These are phyloP conservation scores for Eretmodus cyanostictus DNA, from an alignment of 2,113 vertebrate species.

Conservation along the genomic window DNA sequence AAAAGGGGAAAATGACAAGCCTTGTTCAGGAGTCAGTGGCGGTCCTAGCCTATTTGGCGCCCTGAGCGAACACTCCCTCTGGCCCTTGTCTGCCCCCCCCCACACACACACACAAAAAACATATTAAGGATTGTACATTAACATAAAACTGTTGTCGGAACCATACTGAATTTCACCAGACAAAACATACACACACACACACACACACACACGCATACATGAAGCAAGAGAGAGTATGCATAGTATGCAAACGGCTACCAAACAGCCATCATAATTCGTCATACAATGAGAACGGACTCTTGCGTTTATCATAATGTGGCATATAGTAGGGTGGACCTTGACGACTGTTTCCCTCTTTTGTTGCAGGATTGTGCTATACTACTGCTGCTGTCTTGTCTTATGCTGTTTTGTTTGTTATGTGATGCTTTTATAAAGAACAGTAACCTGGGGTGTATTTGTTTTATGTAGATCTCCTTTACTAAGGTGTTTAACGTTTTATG, in stretches of 20 bases:
- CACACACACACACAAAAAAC: neutral
- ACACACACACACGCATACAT: neutral
- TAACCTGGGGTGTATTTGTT: neutral
- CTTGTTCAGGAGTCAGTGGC: neutral
- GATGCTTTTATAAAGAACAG: neutral
- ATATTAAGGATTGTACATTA: neutral
- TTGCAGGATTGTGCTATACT: too few relatives aligned
- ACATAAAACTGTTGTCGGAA: neutral
- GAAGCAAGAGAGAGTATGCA: neutral
- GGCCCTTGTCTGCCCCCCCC: neutral
- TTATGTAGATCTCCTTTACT: neutral
- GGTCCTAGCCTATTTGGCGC: neutral
- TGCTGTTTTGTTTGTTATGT: too few relatives aligned
- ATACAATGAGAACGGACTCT: neutral
- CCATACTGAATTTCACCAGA: neutral
- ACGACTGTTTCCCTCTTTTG: too few relatives aligned
- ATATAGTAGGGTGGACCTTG: neutral
- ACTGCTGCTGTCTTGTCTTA: too few relatives aligned
- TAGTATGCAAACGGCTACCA: accelerated
- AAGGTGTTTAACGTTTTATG: neutral
- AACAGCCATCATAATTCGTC: neutral
- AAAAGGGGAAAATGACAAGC: neutral
- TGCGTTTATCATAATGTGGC: neutral
- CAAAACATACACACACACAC: neutral
- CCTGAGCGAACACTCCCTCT: neutral